These are phyloP conservation scores for Danaus chrysippus DNA, from an alignment of 2,888 invertebrate species.

Conservation along the genomic window DNA sequence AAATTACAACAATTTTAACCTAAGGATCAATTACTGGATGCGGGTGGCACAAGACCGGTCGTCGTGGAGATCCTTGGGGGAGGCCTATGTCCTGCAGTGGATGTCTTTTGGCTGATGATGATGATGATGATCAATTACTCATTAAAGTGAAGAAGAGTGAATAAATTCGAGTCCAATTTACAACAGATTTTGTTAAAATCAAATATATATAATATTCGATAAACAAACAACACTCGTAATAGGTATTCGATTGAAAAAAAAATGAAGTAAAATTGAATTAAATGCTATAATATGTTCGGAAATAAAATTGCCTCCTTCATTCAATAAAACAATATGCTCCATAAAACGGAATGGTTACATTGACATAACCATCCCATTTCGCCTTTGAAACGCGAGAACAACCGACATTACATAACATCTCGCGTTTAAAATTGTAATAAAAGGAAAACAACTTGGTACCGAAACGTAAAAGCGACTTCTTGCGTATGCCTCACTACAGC, in stretches of 20 bases:
- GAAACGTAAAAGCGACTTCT: slow-evolving; percentile 22
- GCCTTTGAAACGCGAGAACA: slow-evolving; percentile 21
- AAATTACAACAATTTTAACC: no score
- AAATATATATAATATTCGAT: no score
- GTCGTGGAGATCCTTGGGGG: no score
- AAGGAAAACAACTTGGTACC: slow-evolving; percentile 29
- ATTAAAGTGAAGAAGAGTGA: no score
- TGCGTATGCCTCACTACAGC: slow-evolving; percentile 3
- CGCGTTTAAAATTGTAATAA: slow-evolving; percentile 34
- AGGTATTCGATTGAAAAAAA: background rate
- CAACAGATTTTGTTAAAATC: no score
- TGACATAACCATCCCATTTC: slow-evolving; percentile 26
- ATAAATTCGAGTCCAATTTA: no score
- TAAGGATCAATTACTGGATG: no score
- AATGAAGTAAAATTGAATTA: background rate
- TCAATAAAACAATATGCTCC: slow-evolving; percentile 13
- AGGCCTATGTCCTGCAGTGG: no score
- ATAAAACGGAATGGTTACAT: slow-evolving; percentile 29
- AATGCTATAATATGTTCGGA: background rate
- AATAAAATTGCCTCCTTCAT: background rate
- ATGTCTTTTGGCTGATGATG: no score
- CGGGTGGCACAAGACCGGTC: no score
- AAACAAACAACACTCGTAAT: no score
- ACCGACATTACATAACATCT: slow-evolving; percentile 23
- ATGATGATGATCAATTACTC: no score